Conservation (phyloP, 2,888 invertebrate species). For the Perizoma flavofasciatum region DNA sequence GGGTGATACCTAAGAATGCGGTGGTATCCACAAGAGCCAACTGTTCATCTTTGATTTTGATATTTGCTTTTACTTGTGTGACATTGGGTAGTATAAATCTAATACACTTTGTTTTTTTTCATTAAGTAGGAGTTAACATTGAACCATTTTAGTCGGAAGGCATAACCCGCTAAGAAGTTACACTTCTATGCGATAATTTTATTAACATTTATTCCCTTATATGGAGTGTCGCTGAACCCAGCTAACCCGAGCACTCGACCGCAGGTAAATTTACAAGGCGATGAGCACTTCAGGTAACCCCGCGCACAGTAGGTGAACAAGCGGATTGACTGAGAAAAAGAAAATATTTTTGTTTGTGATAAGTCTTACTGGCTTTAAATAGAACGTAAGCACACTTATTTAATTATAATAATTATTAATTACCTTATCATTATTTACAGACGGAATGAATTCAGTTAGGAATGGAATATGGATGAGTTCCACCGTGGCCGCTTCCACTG, state of each 20-base stretch:
- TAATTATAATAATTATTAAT: not conserved
- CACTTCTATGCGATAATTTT: not conserved
- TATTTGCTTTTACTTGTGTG: no score
- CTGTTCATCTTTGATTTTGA: no score
- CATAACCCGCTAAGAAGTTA: not conserved
- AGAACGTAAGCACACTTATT: not conserved
- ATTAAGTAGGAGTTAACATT: no score
- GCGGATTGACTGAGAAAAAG: slow-evolving; percentile 3
- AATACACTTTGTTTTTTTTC: no score
- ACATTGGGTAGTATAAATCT: no score
- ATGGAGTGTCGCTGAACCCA: slow-evolving; percentile 14
- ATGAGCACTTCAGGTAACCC: slow-evolving; percentile 11
- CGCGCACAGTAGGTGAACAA: not conserved
- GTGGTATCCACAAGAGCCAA: no score
- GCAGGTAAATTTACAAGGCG: slow-evolving; percentile 21
- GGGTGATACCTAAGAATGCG: no score
- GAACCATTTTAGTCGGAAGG: no score
- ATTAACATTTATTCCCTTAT: not conserved
- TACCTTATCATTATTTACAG: no score
- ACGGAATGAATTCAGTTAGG: no score
- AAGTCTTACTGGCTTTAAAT: not conserved
- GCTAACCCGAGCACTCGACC: slow-evolving; percentile 21
- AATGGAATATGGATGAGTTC: no score
- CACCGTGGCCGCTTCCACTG: no score
- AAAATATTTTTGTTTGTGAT: not conserved